Conservation (phyloP, 1,140 invertebrate genomes). For the Rhynchophorus ferrugineus region DNA sequence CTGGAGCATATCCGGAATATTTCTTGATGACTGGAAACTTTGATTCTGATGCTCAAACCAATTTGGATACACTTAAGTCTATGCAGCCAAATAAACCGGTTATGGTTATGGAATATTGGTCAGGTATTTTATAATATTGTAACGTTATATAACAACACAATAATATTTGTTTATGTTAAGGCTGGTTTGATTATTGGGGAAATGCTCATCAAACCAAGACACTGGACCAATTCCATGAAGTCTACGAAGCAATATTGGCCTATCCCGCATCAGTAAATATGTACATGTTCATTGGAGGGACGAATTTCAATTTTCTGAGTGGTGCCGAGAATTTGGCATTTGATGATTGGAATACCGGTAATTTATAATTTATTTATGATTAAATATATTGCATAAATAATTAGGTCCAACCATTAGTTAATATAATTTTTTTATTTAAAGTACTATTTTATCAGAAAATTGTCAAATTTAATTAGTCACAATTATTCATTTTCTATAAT, state of each 20-base stretch:
- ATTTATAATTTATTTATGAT: not conserved
- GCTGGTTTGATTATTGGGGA: conserved; percentile 52
- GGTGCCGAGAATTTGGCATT: conserved; percentile 45
- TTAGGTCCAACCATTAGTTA: not conserved
- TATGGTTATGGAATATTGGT: conserved; percentile 59
- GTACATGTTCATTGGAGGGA: conserved; percentile 66
- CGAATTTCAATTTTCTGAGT: conserved; percentile 61
- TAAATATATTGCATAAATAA: not conserved
- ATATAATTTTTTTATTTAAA: not conserved
- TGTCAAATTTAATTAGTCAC: too few relatives aligned
- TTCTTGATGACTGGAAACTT: conserved; percentile 43
- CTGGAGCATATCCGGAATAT: conserved; percentile 17
- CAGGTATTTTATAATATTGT: conserved; percentile 30
- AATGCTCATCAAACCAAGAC: conserved; percentile 26
- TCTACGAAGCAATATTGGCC: conserved; percentile 29
- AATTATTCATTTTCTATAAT: too few relatives aligned
- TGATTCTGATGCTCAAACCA: conserved; percentile 33
- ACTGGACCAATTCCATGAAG: conserved; percentile 14
- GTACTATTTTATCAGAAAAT: too few relatives aligned
- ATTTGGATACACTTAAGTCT: conserved; percentile 38
- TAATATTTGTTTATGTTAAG: not conserved
- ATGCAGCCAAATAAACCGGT: conserved; percentile 48
- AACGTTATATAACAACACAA: too few relatives aligned
- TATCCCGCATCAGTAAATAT: conserved; percentile 54
- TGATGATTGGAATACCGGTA: conserved; percentile 10